Base-by-base conservation (phyloP, 2,797 vertebrate species). In the Morelia viridis region DNA sequence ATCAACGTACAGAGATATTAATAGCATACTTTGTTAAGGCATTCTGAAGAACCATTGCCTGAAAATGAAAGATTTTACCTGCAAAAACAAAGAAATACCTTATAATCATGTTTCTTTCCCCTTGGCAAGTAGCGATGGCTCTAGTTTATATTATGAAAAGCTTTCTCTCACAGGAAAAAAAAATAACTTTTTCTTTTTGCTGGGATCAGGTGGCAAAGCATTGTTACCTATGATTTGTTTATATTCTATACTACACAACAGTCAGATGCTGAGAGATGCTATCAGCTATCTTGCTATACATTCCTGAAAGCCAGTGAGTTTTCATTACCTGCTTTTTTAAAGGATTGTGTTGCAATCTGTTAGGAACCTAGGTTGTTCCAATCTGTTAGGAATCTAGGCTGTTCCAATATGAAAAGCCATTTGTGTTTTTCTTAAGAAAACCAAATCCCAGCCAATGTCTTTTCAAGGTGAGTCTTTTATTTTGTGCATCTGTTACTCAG, bases 191-290 rank as follows among this genome's bases (percentile, higher is more conserved):
- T 58, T 92, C 26, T 85, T 92, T 80, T 83, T 92, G 68, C 41
- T 68, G 84, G 31, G 50, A 65, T 76, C 62, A 94, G 91, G 11
- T 85, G 41, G 2, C n/a, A 86, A 6, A 90, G 7, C 61, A 4
- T 84, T 91, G 85, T 85, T 94, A n/a, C 22, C 92, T 93, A 76
- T 93, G 90, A 89, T 26, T 83, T 87, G 93, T 88, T 76, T 17
- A 84, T 93, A 91, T 91, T 61, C 0, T 76, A 31, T 35, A 19
- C 0, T 76, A 62, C 17, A 31, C 53, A 65, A 87, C 80, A 91
- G 57, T 28, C 80, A 84, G 60, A 0, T 26, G 11, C 71, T 93
- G 87, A 93, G 92, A 91, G 17, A 9, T 5, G 31, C 0, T 76
- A 53, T 62, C 80, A 60, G 10, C 87, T 95, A 11, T 92, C 71